A percentile compares a stretch with the other conserved stretches of the same genome.
Conservation (phyloP, 2,888 invertebrate species). For the Andrena haemorrhoa region DNA sequence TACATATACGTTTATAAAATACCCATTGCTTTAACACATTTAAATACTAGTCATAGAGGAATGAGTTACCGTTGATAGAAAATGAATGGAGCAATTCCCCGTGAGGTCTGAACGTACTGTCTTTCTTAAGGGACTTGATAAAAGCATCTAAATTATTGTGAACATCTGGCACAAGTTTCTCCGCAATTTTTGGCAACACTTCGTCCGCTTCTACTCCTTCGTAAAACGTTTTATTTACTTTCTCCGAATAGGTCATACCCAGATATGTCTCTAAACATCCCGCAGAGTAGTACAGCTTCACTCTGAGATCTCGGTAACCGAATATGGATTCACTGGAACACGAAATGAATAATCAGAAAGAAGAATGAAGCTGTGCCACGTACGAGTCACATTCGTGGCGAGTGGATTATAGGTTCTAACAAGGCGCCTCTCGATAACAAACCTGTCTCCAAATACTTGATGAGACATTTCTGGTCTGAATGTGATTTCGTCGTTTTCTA, state of each 20-base stretch:
- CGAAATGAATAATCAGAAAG: constrained; percentile 70
- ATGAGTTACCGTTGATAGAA: constrained; percentile 83
- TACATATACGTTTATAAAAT: neutral
- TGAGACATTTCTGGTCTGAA: constrained; percentile 96
- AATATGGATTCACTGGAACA: constrained; percentile 93
- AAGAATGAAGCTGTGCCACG: too few relatives aligned
- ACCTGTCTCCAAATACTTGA: constrained; percentile 95
- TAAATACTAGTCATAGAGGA: neutral
- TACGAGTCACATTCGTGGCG: neutral
- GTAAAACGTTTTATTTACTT: constrained; percentile 87
- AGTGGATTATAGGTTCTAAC: neutral
- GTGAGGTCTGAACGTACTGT: constrained; percentile 91
- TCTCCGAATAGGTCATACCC: constrained; percentile 90
- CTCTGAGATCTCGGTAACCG: constrained; percentile 94
- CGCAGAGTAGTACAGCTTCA: constrained; percentile 93
- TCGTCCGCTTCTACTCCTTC: constrained; percentile 91
- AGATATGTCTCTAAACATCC: constrained; percentile 93
- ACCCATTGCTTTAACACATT: neutral
- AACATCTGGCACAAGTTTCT: constrained; percentile 90
- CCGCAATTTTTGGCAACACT: constrained; percentile 89
- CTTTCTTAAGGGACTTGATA: constrained; percentile 89
- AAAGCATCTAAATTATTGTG: constrained; percentile 91
- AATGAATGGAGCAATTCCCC: constrained; percentile 90
- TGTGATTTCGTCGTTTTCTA: constrained; percentile 88
- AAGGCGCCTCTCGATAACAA: constrained; percentile 59